Percentiles rank a stretch among this genome's conserved stretches.
These are phyloP conservation scores for Oryzias sinensis DNA, from an alignment of 2,797 vertebrate species.

Conservation along the genomic window DNA sequence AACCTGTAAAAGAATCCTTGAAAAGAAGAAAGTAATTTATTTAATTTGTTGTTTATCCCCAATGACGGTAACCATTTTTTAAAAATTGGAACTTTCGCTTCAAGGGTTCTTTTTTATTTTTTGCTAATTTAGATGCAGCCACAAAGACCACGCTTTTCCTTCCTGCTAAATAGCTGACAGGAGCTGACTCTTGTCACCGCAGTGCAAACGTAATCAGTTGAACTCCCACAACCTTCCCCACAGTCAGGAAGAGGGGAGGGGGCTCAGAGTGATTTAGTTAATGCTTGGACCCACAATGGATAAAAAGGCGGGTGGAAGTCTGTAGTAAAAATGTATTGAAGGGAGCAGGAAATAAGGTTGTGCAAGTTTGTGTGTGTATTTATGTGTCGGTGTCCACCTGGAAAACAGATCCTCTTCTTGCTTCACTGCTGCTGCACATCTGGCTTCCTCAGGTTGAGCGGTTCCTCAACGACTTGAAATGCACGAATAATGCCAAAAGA, in stretches of 20 bases:
- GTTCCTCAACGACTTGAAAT: conserved; percentile 1
- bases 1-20: background rate
- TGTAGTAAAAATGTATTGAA: background rate
- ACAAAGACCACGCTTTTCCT: conserved; percentile 18
- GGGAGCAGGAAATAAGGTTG: conserved; percentile 2
- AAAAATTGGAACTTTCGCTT: conserved; percentile 1
- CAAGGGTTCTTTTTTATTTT: background rate
- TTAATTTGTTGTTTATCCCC: conserved; percentile 2
- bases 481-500: conserved; percentile 9
- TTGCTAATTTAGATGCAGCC: conserved; percentile 4
- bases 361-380: background rate
- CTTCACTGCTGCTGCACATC: conserved; percentile 27
- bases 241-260: conserved; percentile 16
- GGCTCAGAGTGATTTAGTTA: conserved; percentile 67
- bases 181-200: conserved; percentile 54
- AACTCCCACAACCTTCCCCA: conserved; percentile 67
- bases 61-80: conserved; percentile 5
- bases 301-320: conserved; percentile 10
- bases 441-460: conserved; percentile 17
- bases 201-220: conserved; percentile 65
- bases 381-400: conserved; percentile 8
- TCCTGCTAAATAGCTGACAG: conserved; percentile 61
- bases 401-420: conserved; percentile 16
- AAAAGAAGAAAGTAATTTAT: background rate
- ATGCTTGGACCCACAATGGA: conserved; percentile 36